Base-by-base conservation (phyloP, 2,888 invertebrate species). In the Melanostoma mellinum region DNA sequence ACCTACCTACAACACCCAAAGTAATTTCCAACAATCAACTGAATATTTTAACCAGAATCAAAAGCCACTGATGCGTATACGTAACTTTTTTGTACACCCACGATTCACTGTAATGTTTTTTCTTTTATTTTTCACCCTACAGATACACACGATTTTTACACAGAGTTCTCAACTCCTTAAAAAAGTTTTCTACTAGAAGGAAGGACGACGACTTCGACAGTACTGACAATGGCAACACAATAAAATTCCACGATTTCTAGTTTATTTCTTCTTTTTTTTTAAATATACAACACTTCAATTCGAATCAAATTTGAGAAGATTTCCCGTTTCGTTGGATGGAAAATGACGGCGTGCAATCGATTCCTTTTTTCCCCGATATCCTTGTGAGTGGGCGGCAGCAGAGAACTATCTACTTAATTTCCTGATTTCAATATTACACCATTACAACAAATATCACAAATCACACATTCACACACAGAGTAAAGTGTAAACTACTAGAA, bases 51-150 rank as follows among this genome's bases (percentile, higher is more conserved):
- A 68, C 44, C 52, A 65, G 67, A 67, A 46, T 33, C 58, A 36
- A 40, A 67, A 76, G 52, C 38, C 88, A 89, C 89, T 88, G 88
- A 88, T 89, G 89, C 89, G 89, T 89, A 88, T 88, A 89, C 89
- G 89, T 87, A 88, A 88, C 89, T 87, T 87, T 60, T 67, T 72
- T 71, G 67, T 84, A 79, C 71, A 75, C 79, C 74, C 79, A 79
- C 73, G 56, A 58, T 73, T 56, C 8, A 58, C 6, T 33, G 44
- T 53, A 42, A 30, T 67, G 40, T 53, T 53, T 50, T 40, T 67
- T 48, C n/a, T 36, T 50, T 4, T 32, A 10, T 52, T 48, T 68
- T 61, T 55, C 61, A 10, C 55, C 72, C 58, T 55, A 75, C 84
- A 84, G 84, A 84, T 84, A 84, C 84, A 84, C 79, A 84, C 84